Percentiles rank a stretch among this genome's conserved stretches.
Conservation (phyloP, 2,797 vertebrate genomes). For the Buphagus erythrorhynchus region DNA sequence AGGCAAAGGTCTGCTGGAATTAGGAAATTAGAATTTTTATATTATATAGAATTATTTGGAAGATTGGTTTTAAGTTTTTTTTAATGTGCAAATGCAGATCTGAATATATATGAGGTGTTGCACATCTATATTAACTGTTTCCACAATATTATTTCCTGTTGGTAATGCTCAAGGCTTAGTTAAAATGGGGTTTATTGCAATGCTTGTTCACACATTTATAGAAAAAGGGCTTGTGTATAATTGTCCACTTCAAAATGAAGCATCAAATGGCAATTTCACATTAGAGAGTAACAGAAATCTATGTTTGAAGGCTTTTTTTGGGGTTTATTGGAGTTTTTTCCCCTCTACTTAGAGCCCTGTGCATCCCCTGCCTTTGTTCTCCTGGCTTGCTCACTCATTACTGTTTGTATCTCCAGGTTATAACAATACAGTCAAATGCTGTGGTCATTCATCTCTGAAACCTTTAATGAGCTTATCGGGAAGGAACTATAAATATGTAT, state of each 20-base stretch:
- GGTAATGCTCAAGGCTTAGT: background rate
- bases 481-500: slow-evolving; percentile 54
- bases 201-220: background rate
- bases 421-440: background rate
- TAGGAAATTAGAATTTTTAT: background rate
- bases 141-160: background rate
- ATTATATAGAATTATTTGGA: background rate
- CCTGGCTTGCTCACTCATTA: background rate
- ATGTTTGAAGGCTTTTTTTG: background rate
- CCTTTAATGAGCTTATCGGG: slow-evolving; percentile 49
- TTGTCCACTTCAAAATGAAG: background rate
- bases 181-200: background rate
- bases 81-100: background rate
- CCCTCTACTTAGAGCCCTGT: background rate
- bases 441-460: slow-evolving; percentile 50
- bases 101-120: background rate
- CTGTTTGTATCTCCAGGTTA: background rate
- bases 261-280: background rate
- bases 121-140: background rate
- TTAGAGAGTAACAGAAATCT: background rate
- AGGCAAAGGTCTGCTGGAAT: background rate
- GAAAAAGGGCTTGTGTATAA: background rate
- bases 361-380: background rate
- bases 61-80: background rate
- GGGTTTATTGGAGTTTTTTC: fast-evolving